Evolutionary conservation across 2,113 vertebrate species (phyloP), one percentile per base, ranked within the genome.

Genomic region (Paratilapia polleni): DNA sequence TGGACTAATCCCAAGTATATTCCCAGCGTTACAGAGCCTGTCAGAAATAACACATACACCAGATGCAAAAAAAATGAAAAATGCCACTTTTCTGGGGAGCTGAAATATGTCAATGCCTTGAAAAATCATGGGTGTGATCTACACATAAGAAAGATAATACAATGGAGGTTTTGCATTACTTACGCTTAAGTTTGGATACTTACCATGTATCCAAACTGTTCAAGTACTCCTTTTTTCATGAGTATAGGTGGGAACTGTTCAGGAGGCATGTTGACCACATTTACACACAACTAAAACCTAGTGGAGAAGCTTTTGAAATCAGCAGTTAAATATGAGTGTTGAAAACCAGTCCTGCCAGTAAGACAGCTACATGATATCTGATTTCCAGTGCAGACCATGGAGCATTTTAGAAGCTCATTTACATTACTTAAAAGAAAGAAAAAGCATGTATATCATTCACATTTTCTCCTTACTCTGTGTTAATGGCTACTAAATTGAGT

Each of bases 401-500:
- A 68, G 38, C 64, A 68, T 15, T 24, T 66, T 14, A 66, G 36
- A 24, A 66, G 63, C 13, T 38, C 36, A 43, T 17, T 0, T 43
- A 14, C 63, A 47, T 19, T 2, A 47, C 22, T 26, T 19, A 3
- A 8, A 19, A 19, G 8, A 8, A 19, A 19, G 8, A 47, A 15
- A 41, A 11, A 2, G 14, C 11, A 1, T 47, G 13, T 47, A 5
- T 6, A 47, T 15, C 14, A 15, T 64, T 41, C 38, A 13, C 3
- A 47, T 47, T 12, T 66, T 17, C 63, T 66, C 63, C 20, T 22
- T 0, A 41, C 12, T 63, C 20, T 0, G n/a, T 66, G 63, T 41
- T 0, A 43, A 7, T 47, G 41, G 28, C 38, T 26, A 19, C 1
- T 49, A 20, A 13, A 28, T 0, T 0, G 28, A 70, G 28, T 49